Conservation (phyloP, 2,888 invertebrate genomes). For the Harmothoe impar region DNA sequence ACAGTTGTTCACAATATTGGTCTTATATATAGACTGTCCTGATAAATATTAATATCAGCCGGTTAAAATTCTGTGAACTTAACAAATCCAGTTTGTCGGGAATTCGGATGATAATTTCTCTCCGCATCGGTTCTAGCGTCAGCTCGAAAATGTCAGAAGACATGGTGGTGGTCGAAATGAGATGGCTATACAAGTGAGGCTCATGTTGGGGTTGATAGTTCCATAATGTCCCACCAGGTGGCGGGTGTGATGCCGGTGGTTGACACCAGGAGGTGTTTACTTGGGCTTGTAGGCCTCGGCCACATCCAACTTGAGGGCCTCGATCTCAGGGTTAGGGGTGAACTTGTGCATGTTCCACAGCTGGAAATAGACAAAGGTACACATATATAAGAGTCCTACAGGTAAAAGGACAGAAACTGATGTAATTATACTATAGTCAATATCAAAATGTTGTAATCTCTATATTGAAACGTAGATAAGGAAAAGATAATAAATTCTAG, state of each 20-base stretch:
- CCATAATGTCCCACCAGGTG: no score
- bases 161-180: neutral
- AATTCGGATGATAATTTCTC: no score
- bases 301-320: conserved; percentile 65
- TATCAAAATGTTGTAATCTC: no score
- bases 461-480: no score
- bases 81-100: no score
- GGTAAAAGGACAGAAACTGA: no score
- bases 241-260: no score
- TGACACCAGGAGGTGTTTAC: no score
- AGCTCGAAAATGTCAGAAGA: neutral
- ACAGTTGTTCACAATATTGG: conserved; percentile 24
- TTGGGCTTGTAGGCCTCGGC: conserved; percentile 50
- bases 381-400: no score
- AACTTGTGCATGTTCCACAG: conserved; percentile 48
- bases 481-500: no score
- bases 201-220: neutral
- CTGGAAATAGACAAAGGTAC: neutral
- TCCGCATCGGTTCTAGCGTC: neutral
- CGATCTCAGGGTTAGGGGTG: conserved; percentile 62
- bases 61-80: no score
- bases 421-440: no score
- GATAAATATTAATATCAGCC: neutral
- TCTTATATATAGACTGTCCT: neutral
- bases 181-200: neutral